Base-by-base conservation (phyloP, 2,888 invertebrate species). In the Ophion costatus region DNA sequence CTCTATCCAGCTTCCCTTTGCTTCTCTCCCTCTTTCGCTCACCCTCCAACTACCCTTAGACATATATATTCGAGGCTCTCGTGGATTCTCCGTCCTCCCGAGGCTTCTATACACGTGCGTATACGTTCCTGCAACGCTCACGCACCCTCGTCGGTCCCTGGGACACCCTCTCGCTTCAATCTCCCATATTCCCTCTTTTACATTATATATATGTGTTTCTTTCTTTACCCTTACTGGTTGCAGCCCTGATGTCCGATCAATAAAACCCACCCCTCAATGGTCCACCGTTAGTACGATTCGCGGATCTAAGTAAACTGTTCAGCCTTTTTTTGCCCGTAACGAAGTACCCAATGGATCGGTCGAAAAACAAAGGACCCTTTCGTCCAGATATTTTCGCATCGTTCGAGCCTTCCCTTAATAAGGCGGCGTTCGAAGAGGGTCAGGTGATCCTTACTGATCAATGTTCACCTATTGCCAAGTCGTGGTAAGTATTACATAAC, bases 201-300 rank as follows among this genome's bases (percentile, higher is more conserved):
- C 78, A 70, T 45, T 38, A 24, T 61, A 4, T 29, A 73, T 51
- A 57, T 45, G 67, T 66, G 33, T 78, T 29, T 22, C 75, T 87
- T 86, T 88, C 87, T 90, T 88, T 84, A 42, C 70, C 69, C 57
- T 73, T 69, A 57, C 59, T 57, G 22, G 81, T 88, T 84, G 86
- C 83, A 85, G 81, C 87, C 82, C 89, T 90, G 90, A 90, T 90
- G 90, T 92, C 90, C 91, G 91, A 93, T 93, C 93, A 89, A 93
- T 93, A 92, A 90, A 89, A 89, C 88, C 90, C 89, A 89, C 86
- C 87, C 76, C 81, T 69, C 24, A 45, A 17, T 38, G 17, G 29
- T 38, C 45, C 51, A 64, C 86, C 82, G 17, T 14, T 42, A 51
- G 59, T 9, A 29, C 3, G 24, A 71, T 20, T 33, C 11, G 38